These are phyloP conservation scores for Sebastes ruberrimus DNA, from an alignment of 2,797 vertebrate genomes.

Conservation along the genomic window DNA sequence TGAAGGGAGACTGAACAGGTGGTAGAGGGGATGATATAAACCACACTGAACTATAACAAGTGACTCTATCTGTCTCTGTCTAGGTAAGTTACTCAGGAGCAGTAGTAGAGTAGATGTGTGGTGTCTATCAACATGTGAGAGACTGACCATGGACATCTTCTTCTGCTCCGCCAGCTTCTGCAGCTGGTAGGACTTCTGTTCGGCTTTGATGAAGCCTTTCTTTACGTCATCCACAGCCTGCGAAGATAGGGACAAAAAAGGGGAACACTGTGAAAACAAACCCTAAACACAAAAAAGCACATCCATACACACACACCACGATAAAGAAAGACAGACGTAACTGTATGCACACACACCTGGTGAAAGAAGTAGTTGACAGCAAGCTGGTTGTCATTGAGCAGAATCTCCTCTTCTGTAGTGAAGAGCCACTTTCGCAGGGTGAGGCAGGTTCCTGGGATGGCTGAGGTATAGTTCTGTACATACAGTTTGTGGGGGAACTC, in stretches of 20 bases:
- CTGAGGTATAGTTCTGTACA: conserved; percentile 98
- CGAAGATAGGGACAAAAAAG: background rate
- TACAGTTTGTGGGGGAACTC: conserved; percentile 99
- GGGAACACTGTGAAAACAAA: background rate
- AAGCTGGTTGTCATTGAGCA: conserved; percentile 95
- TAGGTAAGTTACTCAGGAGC: background rate
- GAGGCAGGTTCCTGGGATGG: conserved; percentile 94
- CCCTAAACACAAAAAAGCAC: background rate
- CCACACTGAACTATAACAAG: background rate
- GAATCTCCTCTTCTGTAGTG: conserved; percentile 92
- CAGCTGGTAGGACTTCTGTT: conserved; percentile 95
- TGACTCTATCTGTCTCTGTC: background rate
- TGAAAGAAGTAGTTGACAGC: conserved; percentile 94
- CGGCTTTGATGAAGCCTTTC: conserved; percentile 93
- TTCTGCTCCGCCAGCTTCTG: conserved; percentile 95
- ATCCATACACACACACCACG: background rate
- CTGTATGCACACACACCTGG: conserved; percentile 70
- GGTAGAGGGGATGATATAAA: background rate
- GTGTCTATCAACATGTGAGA: background rate
- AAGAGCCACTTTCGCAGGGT: conserved; percentile 97
- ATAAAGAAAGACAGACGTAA: background rate
- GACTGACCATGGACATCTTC: conserved; percentile 93
- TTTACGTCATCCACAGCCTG: conserved; percentile 96
- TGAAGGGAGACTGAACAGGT: conserved; percentile 2
- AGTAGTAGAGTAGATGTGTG: background rate